Percentiles rank a stretch among this genome's conserved stretches.
phyloP scores from a whole-genome alignment of 2,888 invertebrate species.

The Hoplodrina ambigua region DNA sequence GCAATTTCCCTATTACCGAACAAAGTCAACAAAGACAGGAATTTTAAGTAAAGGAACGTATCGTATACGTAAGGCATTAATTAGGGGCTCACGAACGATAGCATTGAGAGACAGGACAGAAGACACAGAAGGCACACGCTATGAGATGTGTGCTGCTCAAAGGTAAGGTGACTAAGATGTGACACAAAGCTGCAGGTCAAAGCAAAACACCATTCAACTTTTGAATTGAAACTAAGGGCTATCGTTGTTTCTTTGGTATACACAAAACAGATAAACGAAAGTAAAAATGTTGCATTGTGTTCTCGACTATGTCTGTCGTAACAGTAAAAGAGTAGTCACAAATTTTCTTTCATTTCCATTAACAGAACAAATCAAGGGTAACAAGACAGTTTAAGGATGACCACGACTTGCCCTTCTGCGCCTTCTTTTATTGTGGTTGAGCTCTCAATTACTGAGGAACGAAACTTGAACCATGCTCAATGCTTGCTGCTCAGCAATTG shows the following conservation, averaged over 20 bases:
- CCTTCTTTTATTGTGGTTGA: conserved; percentile 22
- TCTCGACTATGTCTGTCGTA: too few species aligned
- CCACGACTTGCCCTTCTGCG: conserved; percentile 23
- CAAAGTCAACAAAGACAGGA: conserved; percentile 60
- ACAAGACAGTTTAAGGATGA: background rate
- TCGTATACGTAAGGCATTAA: conserved; percentile 58
- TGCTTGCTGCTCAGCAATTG: conserved; percentile 52
- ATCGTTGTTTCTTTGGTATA: too few species aligned
- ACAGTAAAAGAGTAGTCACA: too few species aligned
- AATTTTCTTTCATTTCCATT: background rate
- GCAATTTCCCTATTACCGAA: conserved; percentile 54
- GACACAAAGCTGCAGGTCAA: background rate
- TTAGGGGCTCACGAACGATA: conserved; percentile 54
- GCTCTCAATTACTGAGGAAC: conserved; percentile 54
- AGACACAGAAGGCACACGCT: conserved; percentile 31
- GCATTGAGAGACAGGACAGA: background rate
- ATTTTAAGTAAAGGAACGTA: conserved; percentile 56
- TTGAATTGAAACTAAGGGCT: too few species aligned
- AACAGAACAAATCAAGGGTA: background rate
- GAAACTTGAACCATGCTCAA: conserved; percentile 40
- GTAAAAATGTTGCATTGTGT: too few species aligned
- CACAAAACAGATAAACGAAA: too few species aligned
- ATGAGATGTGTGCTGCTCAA: background rate
- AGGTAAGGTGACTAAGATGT: background rate
- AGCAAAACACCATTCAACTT: background rate